Conservation (phyloP, 2,888 invertebrate species). For the Trachelus iudaicus region DNA sequence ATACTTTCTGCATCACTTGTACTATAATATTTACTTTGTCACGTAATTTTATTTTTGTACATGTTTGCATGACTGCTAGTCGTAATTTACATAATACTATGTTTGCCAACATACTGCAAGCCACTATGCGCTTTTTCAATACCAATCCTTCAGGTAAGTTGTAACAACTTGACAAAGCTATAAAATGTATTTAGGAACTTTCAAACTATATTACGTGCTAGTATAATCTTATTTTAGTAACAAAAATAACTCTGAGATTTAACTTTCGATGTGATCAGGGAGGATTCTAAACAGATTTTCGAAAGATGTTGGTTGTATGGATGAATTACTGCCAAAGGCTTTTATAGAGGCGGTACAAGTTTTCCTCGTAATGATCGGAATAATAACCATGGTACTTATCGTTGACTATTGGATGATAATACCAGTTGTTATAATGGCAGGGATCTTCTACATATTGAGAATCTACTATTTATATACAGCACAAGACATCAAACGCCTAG, state of each 20-base stretch:
- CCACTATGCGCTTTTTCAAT: constrained; percentile 88
- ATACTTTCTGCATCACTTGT: constrained; percentile 54
- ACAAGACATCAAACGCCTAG: constrained; percentile 77
- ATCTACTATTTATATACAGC: constrained; percentile 76
- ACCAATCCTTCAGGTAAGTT: constrained; percentile 80
- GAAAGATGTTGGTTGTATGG: constrained; percentile 77
- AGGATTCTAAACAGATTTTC: constrained; percentile 80
- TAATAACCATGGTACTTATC: constrained; percentile 66
- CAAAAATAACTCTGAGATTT: neutral
- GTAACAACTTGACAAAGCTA: neutral
- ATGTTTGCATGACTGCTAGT: constrained; percentile 80
- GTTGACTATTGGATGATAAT: constrained; percentile 76
- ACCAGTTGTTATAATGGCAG: constrained; percentile 71
- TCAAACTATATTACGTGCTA: constrained; percentile 52
- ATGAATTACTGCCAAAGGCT: constrained; percentile 69
- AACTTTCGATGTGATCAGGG: constrained; percentile 45
- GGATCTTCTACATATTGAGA: constrained; percentile 73
- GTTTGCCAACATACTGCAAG: constrained; percentile 81
- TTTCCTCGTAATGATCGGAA: constrained; percentile 63
- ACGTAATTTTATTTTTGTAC: constrained; percentile 78
- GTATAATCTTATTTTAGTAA: neutral
- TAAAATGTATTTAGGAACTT: constrained; percentile 1
- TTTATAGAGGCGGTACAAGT: constrained; percentile 70
- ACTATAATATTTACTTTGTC: constrained; percentile 66
- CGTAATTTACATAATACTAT: constrained; percentile 84